Base-by-base conservation (phyloP, 1,140 invertebrate genomes). In the Antheraea mylitta region DNA sequence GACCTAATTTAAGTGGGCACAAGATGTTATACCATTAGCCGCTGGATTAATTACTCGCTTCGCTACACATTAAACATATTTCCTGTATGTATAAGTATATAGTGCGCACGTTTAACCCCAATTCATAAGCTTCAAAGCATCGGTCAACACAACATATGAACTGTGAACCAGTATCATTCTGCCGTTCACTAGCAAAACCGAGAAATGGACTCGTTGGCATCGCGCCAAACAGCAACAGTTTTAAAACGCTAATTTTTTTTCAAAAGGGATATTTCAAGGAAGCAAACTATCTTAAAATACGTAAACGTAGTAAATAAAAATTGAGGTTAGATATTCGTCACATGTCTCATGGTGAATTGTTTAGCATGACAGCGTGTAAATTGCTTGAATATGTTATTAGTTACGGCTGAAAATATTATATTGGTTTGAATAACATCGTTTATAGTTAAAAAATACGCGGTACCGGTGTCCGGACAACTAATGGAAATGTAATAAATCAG, bases 121-220 rank as follows among this genome's bases (percentile, higher is more conserved):
- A 83, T 87, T 82, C 77, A 73, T 81, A 80, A 79, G 84, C 82
- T 81, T 85, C 83, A 87, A 84, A 87, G 84, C 78, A 73, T 80
- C 71, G 76, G 79, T 82, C 81, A 79, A 77, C 69, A 73, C 79
- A 75, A 74, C 71, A 86, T 80, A 86, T 79, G 86, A 88, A 83
- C 81, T 82, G 81, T 83, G 83, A 88, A 89, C 82, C 79, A 78
- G 72, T 83, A 86, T 87, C 81, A 84, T 81, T 85, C 80, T 77
- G 69, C 69, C 74, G 76, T 79, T 74, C 80, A 76, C 78, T 67
- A 78, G 64, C 63, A 72, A 72, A 72, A 71, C 79, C 83, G 77
- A 80, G 85, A 89, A 87, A 90, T 89, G 85, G 79, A 86, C 80
- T 78, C 82, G 74, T 82, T 90, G 89, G 89, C 83, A 67, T n/a